phyloP scores from a whole-genome alignment of 2,113 vertebrate species.

The Donacobius atricapilla region DNA sequence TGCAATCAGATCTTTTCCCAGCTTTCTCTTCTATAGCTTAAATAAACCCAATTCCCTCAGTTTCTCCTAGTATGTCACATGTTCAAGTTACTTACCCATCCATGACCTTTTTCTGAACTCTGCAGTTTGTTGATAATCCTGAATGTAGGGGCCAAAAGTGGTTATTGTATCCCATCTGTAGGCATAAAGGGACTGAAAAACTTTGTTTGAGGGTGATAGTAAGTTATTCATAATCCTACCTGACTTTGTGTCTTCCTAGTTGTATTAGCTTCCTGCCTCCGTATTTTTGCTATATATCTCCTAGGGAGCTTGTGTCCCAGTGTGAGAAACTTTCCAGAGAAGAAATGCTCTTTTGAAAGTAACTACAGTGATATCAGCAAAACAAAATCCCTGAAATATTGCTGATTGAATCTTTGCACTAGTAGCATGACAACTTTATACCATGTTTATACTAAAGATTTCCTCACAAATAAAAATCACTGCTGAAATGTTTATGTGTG shows the following conservation, averaged over 20 bases:
- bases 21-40: not conserved
- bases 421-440: not conserved
- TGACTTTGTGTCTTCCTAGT: not conserved
- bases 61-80: not conserved
- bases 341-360: not conserved
- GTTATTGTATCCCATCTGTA: not conserved
- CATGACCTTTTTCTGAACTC: not conserved
- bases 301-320: not conserved
- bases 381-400: not conserved
- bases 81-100: not conserved
- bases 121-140: not conserved
- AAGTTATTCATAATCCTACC: not conserved
- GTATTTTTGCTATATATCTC: not conserved
- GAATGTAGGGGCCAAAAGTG: not conserved
- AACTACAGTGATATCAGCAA: not conserved
- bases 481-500: not conserved
- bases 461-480: not conserved
- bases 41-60: not conserved
- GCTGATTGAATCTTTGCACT: not conserved
- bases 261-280: not conserved
- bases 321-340: not conserved
- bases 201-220: not conserved
- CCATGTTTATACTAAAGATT: not conserved
- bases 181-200: not conserved
- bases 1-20: not conserved